Base-by-base conservation (phyloP, 2,797 vertebrate species). In the Sylvia borin region DNA sequence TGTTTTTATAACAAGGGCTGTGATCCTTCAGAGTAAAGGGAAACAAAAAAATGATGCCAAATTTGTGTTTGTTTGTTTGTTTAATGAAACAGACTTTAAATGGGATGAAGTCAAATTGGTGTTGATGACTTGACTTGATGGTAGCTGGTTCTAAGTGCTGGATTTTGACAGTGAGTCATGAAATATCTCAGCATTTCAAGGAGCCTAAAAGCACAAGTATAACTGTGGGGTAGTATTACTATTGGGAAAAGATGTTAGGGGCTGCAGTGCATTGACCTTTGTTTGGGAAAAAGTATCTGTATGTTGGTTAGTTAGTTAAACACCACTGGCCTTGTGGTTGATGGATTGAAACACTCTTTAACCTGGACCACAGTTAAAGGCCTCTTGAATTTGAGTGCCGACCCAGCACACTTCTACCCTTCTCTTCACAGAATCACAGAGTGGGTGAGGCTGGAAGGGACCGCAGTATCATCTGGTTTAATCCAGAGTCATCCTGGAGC, bases 1-100 rank as follows among this genome's bases (percentile, higher is more conserved):
- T 91, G 68, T 72, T 93, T 95, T 95, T 75, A 40, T 81, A 81
- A 47, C 72, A 78, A 82, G 76, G 76, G 54, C 64, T 94, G 79
- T 1, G 4, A 73, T 93, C 65, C 81, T 79, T 85, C 78, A 60
- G 55, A 84, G 43, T 88, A 92, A 94, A 85, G 0, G 5, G 64
- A 94, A 95, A 84, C 75, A 92, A 85, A 93, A 80, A 91, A 61
- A 26, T 11, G 0, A 50, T 77, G 92, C 79, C 85, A 88, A 75
- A 62, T 72, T 88, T 95, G 22, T 71, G 54, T 89, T 61, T 85
- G 65, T 88, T 61, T 85, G 65, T 88, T 90, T 81, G 86, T 82
- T 80, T 92, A 86, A 70, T 2, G 13, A 93, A 92, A 85, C 48
- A 71, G 73, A 86, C 43, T 84, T 70, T 60, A 82, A 88, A 72